Evolutionary conservation across 2,113 vertebrate species (phyloP).

Genomic region (Zapus hudsonius): DNA sequence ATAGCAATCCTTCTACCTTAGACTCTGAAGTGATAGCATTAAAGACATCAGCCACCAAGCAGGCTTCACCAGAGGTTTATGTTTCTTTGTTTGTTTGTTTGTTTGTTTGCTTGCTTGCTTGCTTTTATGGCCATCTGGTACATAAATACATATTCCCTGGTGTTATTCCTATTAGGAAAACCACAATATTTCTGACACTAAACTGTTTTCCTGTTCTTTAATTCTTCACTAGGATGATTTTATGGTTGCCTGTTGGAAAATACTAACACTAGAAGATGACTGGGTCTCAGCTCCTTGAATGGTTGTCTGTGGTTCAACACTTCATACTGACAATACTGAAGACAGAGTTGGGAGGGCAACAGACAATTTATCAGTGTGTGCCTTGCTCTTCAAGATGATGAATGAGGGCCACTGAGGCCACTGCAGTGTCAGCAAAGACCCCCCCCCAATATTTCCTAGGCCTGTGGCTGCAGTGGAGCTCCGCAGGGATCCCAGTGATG

Average conservation of each 20-base stretch:
- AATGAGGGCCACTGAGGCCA: background rate
- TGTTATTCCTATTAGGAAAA: background rate
- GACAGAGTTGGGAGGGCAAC: too few relatives aligned
- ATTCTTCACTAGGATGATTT: background rate
- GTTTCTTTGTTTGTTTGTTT: too few relatives aligned
- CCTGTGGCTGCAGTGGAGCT: accelerated
- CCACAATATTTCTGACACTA: background rate
- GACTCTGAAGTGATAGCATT: too few relatives aligned
- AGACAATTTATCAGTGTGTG: background rate
- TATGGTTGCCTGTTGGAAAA: background rate
- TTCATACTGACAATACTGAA: background rate
- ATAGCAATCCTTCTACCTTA: too few relatives aligned
- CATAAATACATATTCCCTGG: too few relatives aligned
- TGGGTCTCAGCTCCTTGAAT: too few relatives aligned
- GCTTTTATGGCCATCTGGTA: background rate
- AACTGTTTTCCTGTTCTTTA: background rate
- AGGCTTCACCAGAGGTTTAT: too few relatives aligned
- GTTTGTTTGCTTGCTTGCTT: too few relatives aligned
- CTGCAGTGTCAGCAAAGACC: background rate
- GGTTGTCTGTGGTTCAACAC: background rate
- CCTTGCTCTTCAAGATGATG: background rate
- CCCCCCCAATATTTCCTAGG: background rate
- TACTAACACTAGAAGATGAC: background rate
- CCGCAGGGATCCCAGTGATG: too few relatives aligned
- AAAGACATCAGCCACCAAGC: too few relatives aligned